These are phyloP conservation scores for Catocala nupta DNA, from an alignment of 2,888 invertebrate species.

Conservation along the genomic window DNA sequence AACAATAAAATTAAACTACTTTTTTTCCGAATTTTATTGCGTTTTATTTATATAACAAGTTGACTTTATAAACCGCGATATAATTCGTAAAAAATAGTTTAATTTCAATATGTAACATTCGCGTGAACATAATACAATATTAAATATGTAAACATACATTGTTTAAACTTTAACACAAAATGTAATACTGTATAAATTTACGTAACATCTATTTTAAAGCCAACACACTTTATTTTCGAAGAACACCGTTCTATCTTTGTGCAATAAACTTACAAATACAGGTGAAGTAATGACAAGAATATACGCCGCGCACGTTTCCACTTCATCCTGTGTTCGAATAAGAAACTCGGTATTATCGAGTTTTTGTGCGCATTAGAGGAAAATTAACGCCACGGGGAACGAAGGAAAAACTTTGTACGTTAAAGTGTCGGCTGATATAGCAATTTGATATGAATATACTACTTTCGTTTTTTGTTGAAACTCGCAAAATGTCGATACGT, in stretches of 20 bases:
- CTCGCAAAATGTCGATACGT: too few species aligned
- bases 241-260: constrained; percentile 3
- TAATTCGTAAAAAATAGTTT: too few species aligned
- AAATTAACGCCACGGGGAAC: constrained; percentile 40
- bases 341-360: constrained; percentile 39
- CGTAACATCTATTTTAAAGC: neutral
- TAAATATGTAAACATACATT: too few species aligned
- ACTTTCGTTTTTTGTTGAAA: neutral
- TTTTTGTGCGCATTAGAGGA: constrained; percentile 50
- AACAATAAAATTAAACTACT: too few species aligned
- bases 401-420: constrained; percentile 30
- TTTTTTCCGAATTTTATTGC: too few species aligned
- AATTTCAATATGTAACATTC: too few species aligned
- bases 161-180: too few species aligned
- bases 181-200: too few species aligned
- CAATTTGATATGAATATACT: constrained; percentile 5
- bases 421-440: constrained; percentile 4
- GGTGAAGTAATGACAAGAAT: constrained; percentile 27
- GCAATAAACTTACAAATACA: constrained; percentile 28
- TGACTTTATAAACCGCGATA: too few species aligned
- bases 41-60: too few species aligned
- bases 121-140: too few species aligned
- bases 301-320: constrained; percentile 19
- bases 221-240: neutral
- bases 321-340: constrained; percentile 29